Base-by-base conservation (phyloP, 2,888 invertebrate genomes). In the Philhelius pedissequus region DNA sequence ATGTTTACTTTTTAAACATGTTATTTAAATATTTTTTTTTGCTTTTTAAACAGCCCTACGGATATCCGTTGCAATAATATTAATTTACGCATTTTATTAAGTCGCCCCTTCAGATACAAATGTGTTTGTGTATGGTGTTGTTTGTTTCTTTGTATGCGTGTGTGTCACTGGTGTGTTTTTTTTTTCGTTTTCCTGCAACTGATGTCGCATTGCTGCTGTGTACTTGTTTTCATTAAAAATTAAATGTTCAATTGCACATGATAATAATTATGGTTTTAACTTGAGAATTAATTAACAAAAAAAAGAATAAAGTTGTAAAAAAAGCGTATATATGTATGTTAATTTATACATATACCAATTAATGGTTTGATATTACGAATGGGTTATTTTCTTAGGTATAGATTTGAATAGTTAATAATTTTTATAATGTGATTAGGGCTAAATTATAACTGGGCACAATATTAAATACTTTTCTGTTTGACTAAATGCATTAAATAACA, bases 221-320 rank as follows among this genome's bases (percentile, higher is more conserved):
- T 58, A 22, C 58, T 58, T 81, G 71, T 66, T 32, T 58, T 43
- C 30, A 54, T 77, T 73, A 71, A 54, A 48, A 68, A 73, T 82
- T 82, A 22, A 45, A 52, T 66, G 71, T 77, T 35, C 58, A 76
- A 71, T 82, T 82, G 81, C 45, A 73, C 71, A 71, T 22, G 77
- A 71, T 27, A 62, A 77, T 82, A 77, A 82, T 82, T 77, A 69
- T 73, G 77, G 68, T 77, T 68, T 77, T 73, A n/a, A 82, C 82
- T 82, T 82, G 60, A 73, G 62, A 82, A 73, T 77, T 82, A 82
- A 82, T 82, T 73, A 54, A 73, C 73, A 40, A 1, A 15, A 40
- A 40, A 40, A 3, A n/a, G n/a, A n/a, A 60, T 1, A 30, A 15
- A 52, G 4, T 27, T 27, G n/a, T 30, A 52, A 52, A 18, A n/a